phyloP scores from a whole-genome alignment of 1,140 invertebrate species.

The Hesperophylax magnus region DNA sequence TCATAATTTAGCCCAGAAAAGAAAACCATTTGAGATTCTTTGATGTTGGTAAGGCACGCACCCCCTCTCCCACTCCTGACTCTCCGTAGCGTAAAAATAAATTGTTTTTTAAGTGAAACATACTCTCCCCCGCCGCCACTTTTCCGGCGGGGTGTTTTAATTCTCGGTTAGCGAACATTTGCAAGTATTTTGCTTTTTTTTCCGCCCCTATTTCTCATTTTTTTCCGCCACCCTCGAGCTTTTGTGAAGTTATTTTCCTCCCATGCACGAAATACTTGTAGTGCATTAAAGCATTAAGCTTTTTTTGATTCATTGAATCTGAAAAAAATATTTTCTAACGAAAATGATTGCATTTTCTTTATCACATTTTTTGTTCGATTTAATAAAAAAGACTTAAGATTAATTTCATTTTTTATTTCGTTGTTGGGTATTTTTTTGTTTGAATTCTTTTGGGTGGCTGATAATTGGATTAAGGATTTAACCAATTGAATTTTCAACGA shows the following conservation, averaged over 20 bases:
- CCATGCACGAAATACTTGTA: neutral
- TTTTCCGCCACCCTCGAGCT: neutral
- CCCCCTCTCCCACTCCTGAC: neutral
- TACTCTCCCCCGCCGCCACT: constrained; percentile 46
- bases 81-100: constrained; percentile 51
- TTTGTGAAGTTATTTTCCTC: neutral
- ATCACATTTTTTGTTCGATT: neutral
- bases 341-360: constrained; percentile 1
- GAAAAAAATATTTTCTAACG: neutral
- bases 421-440: too few species aligned
- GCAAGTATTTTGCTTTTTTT: constrained; percentile 32
- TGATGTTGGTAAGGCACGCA: neutral
- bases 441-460: neutral
- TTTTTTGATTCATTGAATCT: constrained; percentile 9
- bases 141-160: constrained; percentile 41
- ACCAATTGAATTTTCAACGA: neutral
- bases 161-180: constrained; percentile 39
- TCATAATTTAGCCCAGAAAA: too few species aligned
- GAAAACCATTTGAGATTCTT: neutral
- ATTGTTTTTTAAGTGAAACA: constrained; percentile 58
- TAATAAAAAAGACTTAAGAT: too few species aligned
- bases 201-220: neutral
- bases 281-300: neutral
- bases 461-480: neutral
- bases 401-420: too few species aligned